These are phyloP conservation scores for Merluccius polli DNA, from an alignment of 2,797 vertebrate genomes.

Conservation along the genomic window DNA sequence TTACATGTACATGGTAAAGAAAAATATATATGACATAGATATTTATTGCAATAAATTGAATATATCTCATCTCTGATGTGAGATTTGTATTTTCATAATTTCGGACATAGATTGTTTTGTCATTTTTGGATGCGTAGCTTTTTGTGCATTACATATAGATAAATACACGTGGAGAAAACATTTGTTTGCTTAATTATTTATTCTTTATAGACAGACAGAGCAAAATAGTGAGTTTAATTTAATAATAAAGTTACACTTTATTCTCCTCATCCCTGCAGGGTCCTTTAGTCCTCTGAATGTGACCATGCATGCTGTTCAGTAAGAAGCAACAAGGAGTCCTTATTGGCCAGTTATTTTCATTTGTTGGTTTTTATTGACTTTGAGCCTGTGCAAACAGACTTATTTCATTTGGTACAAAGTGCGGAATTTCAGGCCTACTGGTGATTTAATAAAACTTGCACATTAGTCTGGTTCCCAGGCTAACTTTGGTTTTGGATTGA, in stretches of 20 bases:
- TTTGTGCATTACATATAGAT: background rate
- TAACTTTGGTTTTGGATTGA: background rate
- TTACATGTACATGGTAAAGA: conserved; percentile 36
- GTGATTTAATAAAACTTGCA: no score
- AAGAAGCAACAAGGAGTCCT: background rate
- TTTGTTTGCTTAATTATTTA: background rate
- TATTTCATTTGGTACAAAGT: background rate
- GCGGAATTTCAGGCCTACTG: background rate
- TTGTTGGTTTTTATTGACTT: background rate
- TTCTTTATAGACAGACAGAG: background rate
- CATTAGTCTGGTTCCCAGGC: no score
- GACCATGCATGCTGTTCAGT: background rate
- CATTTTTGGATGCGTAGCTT: no score
- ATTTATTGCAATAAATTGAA: background rate
- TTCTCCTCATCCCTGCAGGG: background rate
- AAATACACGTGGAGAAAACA: background rate
- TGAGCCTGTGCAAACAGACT: background rate
- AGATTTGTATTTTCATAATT: background rate
- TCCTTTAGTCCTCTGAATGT: background rate
- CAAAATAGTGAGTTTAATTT: background rate
- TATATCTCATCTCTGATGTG: background rate
- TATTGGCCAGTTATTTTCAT: background rate
- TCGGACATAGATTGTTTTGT: background rate
- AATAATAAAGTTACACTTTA: background rate
- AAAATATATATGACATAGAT: background rate